phyloP scores from a whole-genome alignment of 2,113 vertebrate species.

The Lepus americanus region DNA sequence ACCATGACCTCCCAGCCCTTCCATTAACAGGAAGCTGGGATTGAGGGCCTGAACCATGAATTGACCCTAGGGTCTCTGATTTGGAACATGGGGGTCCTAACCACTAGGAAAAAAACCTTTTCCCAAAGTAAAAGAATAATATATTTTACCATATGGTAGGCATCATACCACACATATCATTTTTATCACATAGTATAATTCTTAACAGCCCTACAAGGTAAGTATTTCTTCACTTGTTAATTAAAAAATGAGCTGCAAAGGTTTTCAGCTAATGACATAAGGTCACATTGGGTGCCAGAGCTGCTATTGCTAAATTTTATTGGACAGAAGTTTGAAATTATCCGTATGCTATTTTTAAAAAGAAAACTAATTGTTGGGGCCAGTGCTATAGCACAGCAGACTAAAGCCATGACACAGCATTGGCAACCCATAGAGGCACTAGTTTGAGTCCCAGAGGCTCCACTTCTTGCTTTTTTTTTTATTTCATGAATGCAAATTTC shows the following conservation, averaged over 20 bases:
- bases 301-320: background rate
- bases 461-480: too few species aligned
- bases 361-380: background rate
- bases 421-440: too few species aligned
- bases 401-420: too few species aligned
- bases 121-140: background rate
- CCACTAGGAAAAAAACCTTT: too few species aligned
- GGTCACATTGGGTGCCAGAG: background rate
- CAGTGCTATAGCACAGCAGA: too few species aligned
- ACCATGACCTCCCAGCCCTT: too few species aligned
- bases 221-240: background rate
- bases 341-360: background rate
- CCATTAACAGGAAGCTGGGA: too few species aligned
- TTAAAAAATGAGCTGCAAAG: background rate
- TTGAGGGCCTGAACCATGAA: too few species aligned
- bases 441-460: too few species aligned
- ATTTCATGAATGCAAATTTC: too few species aligned
- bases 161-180: background rate
- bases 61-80: too few species aligned
- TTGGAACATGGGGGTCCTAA: too few species aligned
- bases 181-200: background rate
- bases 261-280: background rate
- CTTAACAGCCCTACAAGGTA: background rate
- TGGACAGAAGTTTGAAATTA: background rate
- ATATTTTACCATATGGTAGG: background rate